Conservation (phyloP, 1,140 invertebrate genomes). For the Zaprionus tsacasi region DNA sequence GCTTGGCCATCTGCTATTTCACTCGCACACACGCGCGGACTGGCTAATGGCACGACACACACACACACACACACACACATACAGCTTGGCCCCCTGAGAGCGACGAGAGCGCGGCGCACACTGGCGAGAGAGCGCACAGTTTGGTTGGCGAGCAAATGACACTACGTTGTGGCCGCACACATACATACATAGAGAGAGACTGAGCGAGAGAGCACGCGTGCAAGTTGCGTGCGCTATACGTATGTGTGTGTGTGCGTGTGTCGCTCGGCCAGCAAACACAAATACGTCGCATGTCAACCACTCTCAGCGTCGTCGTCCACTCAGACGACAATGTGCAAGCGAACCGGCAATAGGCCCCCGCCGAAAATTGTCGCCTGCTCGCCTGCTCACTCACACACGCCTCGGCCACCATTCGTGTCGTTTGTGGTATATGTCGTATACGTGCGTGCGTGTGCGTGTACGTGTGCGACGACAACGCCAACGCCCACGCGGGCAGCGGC, state of each 20-base stretch:
- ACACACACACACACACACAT: slow-evolving; percentile 24
- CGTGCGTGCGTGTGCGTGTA: slow-evolving; percentile 12
- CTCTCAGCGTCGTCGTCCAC: slow-evolving; percentile 49
- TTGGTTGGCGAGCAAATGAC: slow-evolving; percentile 62
- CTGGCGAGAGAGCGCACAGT: slow-evolving; percentile 40
- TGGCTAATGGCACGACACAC: slow-evolving; percentile 63
- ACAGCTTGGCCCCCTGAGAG: slow-evolving; percentile 40
- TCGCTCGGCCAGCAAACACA: slow-evolving; percentile 57
- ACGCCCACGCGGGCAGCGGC: not conserved
- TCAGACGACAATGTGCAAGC: slow-evolving; percentile 72
- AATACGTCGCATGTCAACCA: slow-evolving; percentile 77
- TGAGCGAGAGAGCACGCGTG: slow-evolving; percentile 6
- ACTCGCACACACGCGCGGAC: slow-evolving; percentile 62
- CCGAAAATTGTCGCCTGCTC: slow-evolving; percentile 21
- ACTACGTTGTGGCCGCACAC: slow-evolving; percentile 31
- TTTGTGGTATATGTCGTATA: slow-evolving; percentile 4
- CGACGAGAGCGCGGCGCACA: slow-evolving; percentile 32
- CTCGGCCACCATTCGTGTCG: slow-evolving; percentile 12
- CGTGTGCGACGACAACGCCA: slow-evolving; percentile 21
- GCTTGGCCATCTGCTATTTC: slow-evolving; percentile 73
- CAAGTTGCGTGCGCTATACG: slow-evolving; percentile 41
- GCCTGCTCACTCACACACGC: slow-evolving; percentile 31
- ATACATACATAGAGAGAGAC: not conserved
- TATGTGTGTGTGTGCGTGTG: slow-evolving; percentile 21
- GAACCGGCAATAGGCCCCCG: slow-evolving; percentile 41